A percentile compares a stretch with the other conserved stretches of the same genome.
Evolutionary conservation across 2,113 vertebrate genomes (phyloP).

Genomic region (Pitta sordida): DNA sequence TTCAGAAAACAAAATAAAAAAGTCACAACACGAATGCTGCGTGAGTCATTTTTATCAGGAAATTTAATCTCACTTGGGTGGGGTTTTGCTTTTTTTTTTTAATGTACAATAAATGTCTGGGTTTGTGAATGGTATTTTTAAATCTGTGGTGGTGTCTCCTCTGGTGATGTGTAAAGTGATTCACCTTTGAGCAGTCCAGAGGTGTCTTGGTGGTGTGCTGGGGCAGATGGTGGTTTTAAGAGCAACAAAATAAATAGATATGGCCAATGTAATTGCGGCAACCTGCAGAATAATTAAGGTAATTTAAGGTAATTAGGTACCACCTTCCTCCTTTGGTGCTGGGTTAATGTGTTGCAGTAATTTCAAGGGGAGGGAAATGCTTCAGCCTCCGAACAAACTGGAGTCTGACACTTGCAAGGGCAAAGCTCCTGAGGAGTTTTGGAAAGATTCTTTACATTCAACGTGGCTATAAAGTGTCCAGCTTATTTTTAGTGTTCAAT

Average conservation of each 20-base stretch:
- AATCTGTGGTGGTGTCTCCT: background rate
- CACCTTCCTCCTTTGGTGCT: background rate
- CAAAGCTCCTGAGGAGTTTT: background rate
- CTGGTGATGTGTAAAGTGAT: background rate
- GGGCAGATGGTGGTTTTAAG: background rate
- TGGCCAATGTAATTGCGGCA: background rate
- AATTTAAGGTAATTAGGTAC: background rate
- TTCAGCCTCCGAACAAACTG: background rate
- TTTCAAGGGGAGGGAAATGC: background rate
- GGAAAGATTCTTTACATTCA: conserved; percentile 20
- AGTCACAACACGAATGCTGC: conserved; percentile 63
- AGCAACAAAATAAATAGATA: background rate
- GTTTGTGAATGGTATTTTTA: background rate
- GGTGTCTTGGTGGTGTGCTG: background rate
- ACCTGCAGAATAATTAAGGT: background rate
- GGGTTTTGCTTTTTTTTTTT: background rate
- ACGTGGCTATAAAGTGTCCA: background rate
- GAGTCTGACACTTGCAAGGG: background rate
- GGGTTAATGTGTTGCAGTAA: background rate
- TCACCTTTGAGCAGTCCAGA: background rate
- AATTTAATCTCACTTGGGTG: background rate
- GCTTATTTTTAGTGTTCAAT: conserved; percentile 4
- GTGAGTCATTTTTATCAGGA: conserved; percentile 37
- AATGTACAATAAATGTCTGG: conserved; percentile 13
- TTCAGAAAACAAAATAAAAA: conserved; percentile 80